Evolutionary conservation across 2,113 vertebrate genomes (phyloP).

Genomic region (Chamaetylas fuelleborni): DNA sequence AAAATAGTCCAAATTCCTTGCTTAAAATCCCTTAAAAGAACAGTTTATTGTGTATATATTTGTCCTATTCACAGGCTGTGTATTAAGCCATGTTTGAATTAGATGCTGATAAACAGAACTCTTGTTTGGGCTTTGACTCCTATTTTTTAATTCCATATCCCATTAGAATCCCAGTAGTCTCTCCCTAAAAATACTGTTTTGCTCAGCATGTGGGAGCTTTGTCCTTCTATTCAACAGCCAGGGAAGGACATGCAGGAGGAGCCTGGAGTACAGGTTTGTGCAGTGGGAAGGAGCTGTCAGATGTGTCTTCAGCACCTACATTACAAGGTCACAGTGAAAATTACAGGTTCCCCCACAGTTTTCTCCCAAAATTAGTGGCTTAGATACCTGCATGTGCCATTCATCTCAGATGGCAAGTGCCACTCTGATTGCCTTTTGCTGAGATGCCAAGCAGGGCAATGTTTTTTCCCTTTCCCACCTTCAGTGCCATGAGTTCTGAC

Average conservation of each 20-base stretch:
- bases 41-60: background rate
- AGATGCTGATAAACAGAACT: background rate
- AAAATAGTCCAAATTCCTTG: background rate
- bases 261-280: background rate
- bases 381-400: background rate
- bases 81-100: background rate
- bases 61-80: background rate
- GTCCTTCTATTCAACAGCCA: background rate
- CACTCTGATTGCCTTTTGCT: background rate
- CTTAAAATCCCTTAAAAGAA: background rate
- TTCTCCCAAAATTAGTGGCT: background rate
- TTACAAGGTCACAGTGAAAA: background rate
- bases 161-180: background rate
- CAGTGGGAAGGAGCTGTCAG: background rate
- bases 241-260: background rate
- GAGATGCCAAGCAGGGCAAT: background rate
- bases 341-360: rapidly evolving
- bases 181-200: background rate
- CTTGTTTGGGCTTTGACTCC: background rate
- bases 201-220: background rate
- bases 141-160: background rate
- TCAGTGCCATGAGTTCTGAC: background rate
- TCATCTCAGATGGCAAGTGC: background rate
- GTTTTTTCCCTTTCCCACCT: background rate
- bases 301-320: background rate